These are phyloP conservation scores for Nephrotoma flavescens DNA, from an alignment of 2,888 invertebrate genomes.

Conservation along the genomic window DNA sequence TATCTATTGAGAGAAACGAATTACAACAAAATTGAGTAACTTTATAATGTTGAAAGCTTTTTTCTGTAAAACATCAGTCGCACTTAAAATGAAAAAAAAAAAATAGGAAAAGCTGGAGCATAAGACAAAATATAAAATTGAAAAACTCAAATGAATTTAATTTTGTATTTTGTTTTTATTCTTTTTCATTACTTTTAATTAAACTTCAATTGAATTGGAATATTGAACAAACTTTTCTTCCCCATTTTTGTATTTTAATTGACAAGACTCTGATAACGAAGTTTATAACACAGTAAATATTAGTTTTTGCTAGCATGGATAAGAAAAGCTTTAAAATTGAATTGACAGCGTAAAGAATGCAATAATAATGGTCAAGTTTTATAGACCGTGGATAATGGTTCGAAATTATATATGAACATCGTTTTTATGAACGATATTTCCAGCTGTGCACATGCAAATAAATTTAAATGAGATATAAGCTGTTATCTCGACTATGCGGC, in stretches of 20 bases:
- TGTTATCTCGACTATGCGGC: neutral
- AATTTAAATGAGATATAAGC: neutral
- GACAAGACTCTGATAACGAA: neutral
- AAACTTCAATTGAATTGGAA: neutral
- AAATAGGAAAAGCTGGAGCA: neutral
- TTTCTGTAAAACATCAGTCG: neutral
- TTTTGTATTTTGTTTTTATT: neutral
- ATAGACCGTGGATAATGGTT: neutral
- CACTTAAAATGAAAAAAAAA: neutral
- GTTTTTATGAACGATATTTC: neutral
- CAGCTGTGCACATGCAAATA: neutral
- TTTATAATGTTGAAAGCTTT: neutral
- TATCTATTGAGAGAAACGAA: neutral
- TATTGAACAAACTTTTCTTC: neutral
- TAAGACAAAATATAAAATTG: neutral
- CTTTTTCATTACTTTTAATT: neutral
- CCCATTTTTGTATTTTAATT: neutral
- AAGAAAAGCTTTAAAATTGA: neutral
- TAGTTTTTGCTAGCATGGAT: neutral
- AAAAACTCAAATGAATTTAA: neutral
- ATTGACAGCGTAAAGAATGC: neutral
- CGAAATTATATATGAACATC: too few relatives aligned
- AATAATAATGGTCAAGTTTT: neutral
- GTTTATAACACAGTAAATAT: neutral
- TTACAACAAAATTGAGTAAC: neutral